Evolutionary conservation across 2,888 invertebrate genomes (phyloP).

Genomic region (Neocrepidodera transversa): DNA sequence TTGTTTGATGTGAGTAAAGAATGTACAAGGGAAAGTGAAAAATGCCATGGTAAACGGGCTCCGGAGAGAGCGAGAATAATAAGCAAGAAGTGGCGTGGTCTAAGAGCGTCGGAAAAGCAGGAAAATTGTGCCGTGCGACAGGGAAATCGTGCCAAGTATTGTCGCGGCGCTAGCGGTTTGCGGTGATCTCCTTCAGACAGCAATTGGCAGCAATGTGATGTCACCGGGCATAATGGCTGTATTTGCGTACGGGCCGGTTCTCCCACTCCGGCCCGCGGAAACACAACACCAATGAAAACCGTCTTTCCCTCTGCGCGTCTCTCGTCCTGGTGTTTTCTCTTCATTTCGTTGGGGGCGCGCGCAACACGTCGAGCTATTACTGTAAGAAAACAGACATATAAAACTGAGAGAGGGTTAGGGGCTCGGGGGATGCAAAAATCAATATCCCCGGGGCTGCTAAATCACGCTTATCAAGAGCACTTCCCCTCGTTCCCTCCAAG

Average conservation of each 20-base stretch:
- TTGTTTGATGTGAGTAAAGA: too few relatives aligned
- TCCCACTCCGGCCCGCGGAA: conserved; percentile 54
- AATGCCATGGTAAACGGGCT: conserved; percentile 9
- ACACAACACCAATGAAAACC: conserved; percentile 59
- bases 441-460: conserved; percentile 77
- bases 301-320: conserved; percentile 57
- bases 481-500: conserved; percentile 60
- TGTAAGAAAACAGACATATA: conserved; percentile 66
- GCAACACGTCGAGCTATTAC: conserved; percentile 63
- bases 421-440: conserved; percentile 63
- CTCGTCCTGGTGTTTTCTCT: conserved; percentile 58
- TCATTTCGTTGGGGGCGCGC: conserved; percentile 61
- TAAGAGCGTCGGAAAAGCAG: background rate
- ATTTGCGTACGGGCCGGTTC: conserved; percentile 58
- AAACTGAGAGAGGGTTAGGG: conserved; percentile 62
- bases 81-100: conserved; percentile 8
- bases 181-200: conserved; percentile 43
- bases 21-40: too few relatives aligned
- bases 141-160: conserved; percentile 30
- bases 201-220: conserved; percentile 52
- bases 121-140: conserved; percentile 12
- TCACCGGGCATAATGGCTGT: conserved; percentile 59
- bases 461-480: conserved; percentile 71
- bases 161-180: conserved; percentile 36
- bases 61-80: conserved; percentile 12